These are phyloP conservation scores for Semaprochilodus insignis DNA, from an alignment of 2,797 vertebrate species.

Conservation along the genomic window DNA sequence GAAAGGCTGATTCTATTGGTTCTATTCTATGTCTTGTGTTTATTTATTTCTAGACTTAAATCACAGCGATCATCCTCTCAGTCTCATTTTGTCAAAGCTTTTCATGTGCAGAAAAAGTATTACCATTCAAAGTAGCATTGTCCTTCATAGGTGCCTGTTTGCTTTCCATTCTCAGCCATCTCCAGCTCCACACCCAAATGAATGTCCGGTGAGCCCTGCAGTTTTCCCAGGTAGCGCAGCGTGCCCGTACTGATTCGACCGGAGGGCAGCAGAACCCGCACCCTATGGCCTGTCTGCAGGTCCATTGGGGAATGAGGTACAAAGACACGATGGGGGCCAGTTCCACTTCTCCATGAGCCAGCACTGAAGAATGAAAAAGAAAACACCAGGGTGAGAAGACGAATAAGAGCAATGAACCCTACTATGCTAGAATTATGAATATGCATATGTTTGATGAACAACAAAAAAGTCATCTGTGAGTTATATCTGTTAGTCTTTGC, in stretches of 20 bases:
- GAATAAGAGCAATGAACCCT: not conserved
- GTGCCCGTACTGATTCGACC: conserved; percentile 78
- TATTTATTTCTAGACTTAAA: not conserved
- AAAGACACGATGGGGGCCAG: conserved; percentile 72
- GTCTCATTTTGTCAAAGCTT: not conserved
- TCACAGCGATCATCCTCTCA: too few relatives aligned
- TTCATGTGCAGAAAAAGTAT: conserved; percentile 36
- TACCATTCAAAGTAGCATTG: conserved; percentile 80
- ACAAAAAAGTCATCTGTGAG: not conserved
- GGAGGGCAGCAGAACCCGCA: conserved; percentile 78
- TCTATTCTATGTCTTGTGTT: too few relatives aligned
- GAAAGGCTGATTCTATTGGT: not conserved
- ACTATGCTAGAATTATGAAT: not conserved
- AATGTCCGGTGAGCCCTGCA: conserved; percentile 76
- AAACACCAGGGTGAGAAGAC: not conserved
- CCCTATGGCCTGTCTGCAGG: conserved; percentile 78
- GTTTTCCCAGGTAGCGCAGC: conserved; percentile 74
- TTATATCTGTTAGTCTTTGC: not conserved
- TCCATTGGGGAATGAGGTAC: conserved; percentile 81
- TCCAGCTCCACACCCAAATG: conserved; percentile 81
- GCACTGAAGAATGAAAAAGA: conserved; percentile 54
- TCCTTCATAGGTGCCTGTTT: conserved; percentile 70
- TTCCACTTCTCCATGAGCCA: conserved; percentile 63
- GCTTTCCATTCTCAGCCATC: conserved; percentile 65
- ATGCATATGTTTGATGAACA: not conserved